Conservation (phyloP, 2,113 vertebrate species). For the Catharus minimus region DNA sequence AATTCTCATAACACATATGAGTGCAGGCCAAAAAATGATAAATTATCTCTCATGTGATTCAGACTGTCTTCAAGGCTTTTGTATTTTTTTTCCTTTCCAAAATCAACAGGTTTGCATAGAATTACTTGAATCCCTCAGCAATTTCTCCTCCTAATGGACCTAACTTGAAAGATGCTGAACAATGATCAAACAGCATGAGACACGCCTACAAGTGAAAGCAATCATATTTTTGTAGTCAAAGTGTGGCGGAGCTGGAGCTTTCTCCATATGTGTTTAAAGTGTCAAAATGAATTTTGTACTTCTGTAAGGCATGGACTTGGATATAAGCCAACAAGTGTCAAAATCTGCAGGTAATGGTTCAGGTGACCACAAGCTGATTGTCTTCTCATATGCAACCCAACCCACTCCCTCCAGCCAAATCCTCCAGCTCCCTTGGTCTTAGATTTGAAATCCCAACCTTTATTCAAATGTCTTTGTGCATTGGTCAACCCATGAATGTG, state of each 20-base stretch:
- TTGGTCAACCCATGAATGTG: rapidly evolving
- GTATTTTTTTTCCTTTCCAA: not conserved
- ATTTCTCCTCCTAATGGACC: constrained; percentile 7
- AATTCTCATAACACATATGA: not conserved
- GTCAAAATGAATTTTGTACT: not conserved
- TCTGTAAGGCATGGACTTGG: not conserved
- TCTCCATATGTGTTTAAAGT: not conserved
- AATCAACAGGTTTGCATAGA: not conserved
- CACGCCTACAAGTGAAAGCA: not conserved
- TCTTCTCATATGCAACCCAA: not conserved
- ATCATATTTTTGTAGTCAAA: not conserved
- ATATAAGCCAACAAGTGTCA: not conserved
- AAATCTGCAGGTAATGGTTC: not conserved
- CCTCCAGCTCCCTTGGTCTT: not conserved
- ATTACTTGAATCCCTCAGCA: not conserved
- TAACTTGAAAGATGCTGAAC: not conserved
- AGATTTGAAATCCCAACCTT: not conserved
- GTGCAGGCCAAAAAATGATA: not conserved
- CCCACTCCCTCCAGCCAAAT: not conserved
- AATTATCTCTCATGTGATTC: not conserved
- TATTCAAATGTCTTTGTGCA: not conserved
- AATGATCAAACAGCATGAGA: not conserved
- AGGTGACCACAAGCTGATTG: not conserved
- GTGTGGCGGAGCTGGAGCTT: not conserved
- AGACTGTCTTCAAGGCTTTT: not conserved